Evolutionary conservation across 2,888 invertebrate species (phyloP).

Genomic region (Notocelia uddmanniana): DNA sequence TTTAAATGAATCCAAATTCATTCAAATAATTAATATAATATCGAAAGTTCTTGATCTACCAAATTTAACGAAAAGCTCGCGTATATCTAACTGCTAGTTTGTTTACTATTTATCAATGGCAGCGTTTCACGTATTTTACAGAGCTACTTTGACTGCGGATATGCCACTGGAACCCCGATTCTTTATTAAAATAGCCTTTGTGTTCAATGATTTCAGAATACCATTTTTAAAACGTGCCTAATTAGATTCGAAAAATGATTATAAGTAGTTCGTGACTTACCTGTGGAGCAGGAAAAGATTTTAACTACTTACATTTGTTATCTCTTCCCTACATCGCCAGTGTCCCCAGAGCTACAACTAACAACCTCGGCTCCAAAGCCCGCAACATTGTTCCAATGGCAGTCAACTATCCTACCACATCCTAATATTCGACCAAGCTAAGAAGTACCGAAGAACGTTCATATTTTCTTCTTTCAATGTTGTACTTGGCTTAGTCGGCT

Average conservation of each 20-base stretch:
- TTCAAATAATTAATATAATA: background rate
- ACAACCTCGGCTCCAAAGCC: background rate
- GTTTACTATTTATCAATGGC: constrained; percentile 23
- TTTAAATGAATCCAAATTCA: background rate
- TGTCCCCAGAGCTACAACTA: background rate
- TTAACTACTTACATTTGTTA: constrained; percentile 6
- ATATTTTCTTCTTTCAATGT: background rate
- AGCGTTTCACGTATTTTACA: constrained; percentile 19
- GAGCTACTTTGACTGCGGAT: background rate
- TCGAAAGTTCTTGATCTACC: background rate
- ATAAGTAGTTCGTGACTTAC: constrained; percentile 19
- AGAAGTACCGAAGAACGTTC: background rate
- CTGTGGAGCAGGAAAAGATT: constrained; percentile 21
- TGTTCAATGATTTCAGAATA: background rate
- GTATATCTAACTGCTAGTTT: background rate
- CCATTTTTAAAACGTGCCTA: background rate
- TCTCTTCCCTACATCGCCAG: background rate
- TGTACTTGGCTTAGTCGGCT: background rate
- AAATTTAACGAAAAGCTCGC: background rate
- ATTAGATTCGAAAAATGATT: background rate
- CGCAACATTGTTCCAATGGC: background rate
- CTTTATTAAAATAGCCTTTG: background rate
- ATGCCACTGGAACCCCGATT: background rate
- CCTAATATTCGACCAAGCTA: background rate
- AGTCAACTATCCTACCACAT: constrained; percentile 10